Evolutionary conservation across 2,113 vertebrate species (phyloP).

Genomic region (Glareola pratincola): DNA sequence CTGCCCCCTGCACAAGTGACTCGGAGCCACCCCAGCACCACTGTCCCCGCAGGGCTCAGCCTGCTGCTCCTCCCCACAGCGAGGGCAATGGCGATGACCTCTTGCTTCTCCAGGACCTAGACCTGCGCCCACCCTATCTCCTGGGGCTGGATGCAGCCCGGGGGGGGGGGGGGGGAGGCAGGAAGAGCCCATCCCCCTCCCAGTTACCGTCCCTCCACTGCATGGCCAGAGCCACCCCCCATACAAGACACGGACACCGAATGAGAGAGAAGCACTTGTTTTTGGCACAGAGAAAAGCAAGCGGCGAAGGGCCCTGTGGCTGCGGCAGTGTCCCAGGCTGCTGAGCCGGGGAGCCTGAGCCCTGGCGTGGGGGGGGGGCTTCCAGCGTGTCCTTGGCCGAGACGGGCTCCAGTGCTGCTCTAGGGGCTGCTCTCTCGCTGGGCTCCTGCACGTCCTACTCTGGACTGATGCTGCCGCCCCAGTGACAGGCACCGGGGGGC

Average conservation of each 20-base stretch:
- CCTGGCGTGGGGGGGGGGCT: fast-evolving
- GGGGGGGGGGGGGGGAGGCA: neutral
- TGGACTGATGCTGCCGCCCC: neutral
- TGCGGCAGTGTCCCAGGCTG: neutral
- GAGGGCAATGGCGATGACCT: fast-evolving
- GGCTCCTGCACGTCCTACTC: neutral
- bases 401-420: neutral
- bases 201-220: neutral
- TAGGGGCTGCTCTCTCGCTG: neutral
- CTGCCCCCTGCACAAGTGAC: neutral
- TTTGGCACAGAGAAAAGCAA: neutral
- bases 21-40: neutral
- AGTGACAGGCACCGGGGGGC: fast-evolving
- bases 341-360: fast-evolving
- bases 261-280: neutral
- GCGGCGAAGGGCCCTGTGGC: neutral
- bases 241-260: neutral
- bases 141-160: neutral
- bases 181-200: neutral
- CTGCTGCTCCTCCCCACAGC: neutral
- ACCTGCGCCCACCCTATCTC: neutral
- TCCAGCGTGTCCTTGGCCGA: neutral
- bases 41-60: neutral
- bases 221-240: neutral
- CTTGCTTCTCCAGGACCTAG: neutral